Evolutionary conservation across 2,113 vertebrate genomes (phyloP).

Genomic region (Poecilia latipinna): DNA sequence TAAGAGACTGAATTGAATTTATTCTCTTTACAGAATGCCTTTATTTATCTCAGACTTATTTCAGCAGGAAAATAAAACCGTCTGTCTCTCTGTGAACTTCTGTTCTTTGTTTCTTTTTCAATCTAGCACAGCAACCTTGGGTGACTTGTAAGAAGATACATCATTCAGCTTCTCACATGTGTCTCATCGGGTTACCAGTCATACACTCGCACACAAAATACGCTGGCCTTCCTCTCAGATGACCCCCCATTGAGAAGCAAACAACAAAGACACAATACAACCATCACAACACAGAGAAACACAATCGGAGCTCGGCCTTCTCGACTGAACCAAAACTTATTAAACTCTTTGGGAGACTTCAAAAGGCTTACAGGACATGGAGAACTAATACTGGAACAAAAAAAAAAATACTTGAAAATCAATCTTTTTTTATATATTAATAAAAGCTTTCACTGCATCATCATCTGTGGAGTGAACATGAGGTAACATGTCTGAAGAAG

Average conservation of each 20-base stretch:
- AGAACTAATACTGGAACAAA: neutral
- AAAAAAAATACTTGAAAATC: neutral
- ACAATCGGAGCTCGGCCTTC: neutral
- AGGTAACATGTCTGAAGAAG: too few relatives aligned
- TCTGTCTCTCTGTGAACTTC: neutral
- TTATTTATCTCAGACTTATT: constrained; percentile 12
- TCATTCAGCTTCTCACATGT: constrained; percentile 18
- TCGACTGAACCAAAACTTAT: constrained; percentile 24
- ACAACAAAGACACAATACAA: constrained; percentile 42
- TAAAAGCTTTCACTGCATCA: neutral
- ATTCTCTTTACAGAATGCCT: neutral
- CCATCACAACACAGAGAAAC: constrained; percentile 21
- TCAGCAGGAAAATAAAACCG: neutral
- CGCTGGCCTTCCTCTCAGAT: constrained; percentile 36
- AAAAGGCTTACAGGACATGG: constrained; percentile 4
- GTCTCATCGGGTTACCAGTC: constrained; percentile 43
- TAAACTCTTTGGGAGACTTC: neutral
- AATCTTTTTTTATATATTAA: neutral
- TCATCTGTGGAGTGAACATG: neutral
- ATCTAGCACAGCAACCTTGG: constrained; percentile 13
- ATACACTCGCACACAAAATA: constrained; percentile 29
- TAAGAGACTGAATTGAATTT: neutral
- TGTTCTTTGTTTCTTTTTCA: neutral
- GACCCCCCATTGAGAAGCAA: constrained; percentile 57
- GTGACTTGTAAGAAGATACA: constrained; percentile 38